Evolutionary conservation across 2,888 invertebrate species (phyloP).

Genomic region (Pyrrhia umbra): DNA sequence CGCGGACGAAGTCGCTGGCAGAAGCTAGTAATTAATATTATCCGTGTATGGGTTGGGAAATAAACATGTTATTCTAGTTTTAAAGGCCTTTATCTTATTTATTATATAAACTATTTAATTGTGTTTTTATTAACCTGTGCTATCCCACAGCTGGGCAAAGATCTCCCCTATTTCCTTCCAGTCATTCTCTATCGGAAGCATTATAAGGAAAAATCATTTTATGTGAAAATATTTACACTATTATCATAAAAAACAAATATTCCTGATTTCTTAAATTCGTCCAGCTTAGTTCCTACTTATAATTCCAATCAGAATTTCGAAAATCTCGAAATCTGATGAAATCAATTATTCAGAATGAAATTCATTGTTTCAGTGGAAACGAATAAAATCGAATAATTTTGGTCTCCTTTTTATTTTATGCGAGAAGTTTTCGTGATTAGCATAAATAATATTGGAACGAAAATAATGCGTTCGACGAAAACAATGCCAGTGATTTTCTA

Average conservation of each 20-base stretch:
- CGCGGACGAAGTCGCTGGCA: too few species aligned
- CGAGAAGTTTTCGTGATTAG: slow-evolving; percentile 26
- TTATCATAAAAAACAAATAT: too few species aligned
- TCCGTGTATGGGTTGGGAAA: too few species aligned
- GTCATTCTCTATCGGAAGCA: too few species aligned
- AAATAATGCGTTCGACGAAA: neutral
- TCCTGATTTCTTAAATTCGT: neutral
- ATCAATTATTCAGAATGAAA: slow-evolving; percentile 59
- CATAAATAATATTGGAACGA: slow-evolving; percentile 18
- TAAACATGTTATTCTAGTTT: too few species aligned
- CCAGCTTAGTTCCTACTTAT: slow-evolving; percentile 13
- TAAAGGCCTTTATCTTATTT: too few species aligned
- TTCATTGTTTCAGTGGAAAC: slow-evolving; percentile 37
- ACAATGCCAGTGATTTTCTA: neutral
- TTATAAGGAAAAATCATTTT: too few species aligned
- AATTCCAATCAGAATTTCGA: slow-evolving; percentile 37
- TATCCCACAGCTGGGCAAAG: too few species aligned
- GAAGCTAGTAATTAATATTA: too few species aligned
- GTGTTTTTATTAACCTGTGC: too few species aligned
- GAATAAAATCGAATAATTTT: slow-evolving; percentile 37
- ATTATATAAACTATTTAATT: too few species aligned
- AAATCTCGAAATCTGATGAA: slow-evolving; percentile 22
- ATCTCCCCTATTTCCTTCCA: too few species aligned
- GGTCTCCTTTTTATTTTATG: slow-evolving; percentile 23
- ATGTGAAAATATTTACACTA: neutral